phyloP scores from a whole-genome alignment of 2,888 invertebrate genomes.

The Vanessa cardui region DNA sequence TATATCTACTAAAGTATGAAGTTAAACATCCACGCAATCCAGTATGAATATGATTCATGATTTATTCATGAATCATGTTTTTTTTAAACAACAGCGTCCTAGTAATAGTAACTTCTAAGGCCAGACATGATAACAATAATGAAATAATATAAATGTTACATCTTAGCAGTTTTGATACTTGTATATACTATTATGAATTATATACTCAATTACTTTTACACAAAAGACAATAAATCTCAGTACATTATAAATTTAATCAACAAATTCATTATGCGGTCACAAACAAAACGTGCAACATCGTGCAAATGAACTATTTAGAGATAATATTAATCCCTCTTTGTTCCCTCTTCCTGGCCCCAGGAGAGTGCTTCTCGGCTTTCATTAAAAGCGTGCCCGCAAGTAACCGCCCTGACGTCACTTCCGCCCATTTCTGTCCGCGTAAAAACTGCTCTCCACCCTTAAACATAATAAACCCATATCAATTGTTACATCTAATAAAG shows the following conservation, averaged over 20 bases:
- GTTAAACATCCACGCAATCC: too few species aligned
- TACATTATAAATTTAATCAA: slow-evolving; percentile 3
- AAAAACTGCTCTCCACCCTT: slow-evolving; percentile 32
- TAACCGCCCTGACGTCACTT: slow-evolving; percentile 44
- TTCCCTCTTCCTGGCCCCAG: slow-evolving; percentile 34
- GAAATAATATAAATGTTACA: too few species aligned
- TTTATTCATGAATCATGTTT: too few species aligned
- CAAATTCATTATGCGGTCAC: background rate
- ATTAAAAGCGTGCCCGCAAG: slow-evolving; percentile 49
- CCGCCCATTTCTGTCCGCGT: slow-evolving; percentile 41
- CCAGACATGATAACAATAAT: too few species aligned
- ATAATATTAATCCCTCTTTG: slow-evolving; percentile 11
- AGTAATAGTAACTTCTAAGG: too few species aligned
- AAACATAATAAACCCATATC: slow-evolving; percentile 35
- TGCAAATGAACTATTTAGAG: slow-evolving; percentile 13
- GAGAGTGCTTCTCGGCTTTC: slow-evolving; percentile 48
- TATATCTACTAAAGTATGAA: too few species aligned
- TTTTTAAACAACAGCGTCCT: too few species aligned
- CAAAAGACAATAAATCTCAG: background rate
- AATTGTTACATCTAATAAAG: slow-evolving; percentile 2
- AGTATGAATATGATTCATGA: too few species aligned
- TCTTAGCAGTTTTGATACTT: too few species aligned
- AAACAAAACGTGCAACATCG: slow-evolving; percentile 15
- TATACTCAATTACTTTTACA: background rate
- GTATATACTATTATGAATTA: too few species aligned